phyloP scores from a whole-genome alignment of 2,888 invertebrate genomes.

The Macrosiphum euphorbiae region DNA sequence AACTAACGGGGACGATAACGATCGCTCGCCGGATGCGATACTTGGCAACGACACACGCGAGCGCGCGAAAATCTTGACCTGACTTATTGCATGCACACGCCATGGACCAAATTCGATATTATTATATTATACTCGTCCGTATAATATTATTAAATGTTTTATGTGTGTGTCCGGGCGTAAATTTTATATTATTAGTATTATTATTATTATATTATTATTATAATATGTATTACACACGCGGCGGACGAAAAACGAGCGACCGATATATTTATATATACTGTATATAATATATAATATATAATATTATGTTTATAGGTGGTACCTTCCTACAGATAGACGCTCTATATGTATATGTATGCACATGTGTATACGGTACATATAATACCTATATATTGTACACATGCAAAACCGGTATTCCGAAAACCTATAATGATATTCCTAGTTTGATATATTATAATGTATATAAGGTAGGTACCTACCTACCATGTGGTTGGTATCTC shows the following conservation, averaged over 20 bases:
- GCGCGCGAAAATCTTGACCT: slow-evolving; percentile 43
- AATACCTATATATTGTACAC: not conserved
- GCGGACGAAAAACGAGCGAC: not conserved
- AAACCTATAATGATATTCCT: slow-evolving; percentile 28
- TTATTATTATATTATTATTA: not conserved
- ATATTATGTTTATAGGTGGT: not conserved
- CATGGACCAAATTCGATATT: slow-evolving; percentile 15
- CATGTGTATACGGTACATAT: not conserved
- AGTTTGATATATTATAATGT: not conserved
- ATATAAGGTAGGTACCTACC: not conserved
- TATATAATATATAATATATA: not conserved
- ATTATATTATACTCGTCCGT: not conserved
- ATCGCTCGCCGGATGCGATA: slow-evolving; percentile 5
- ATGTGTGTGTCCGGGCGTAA: not conserved
- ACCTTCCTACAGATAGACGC: not conserved
- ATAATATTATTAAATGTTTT: not conserved
- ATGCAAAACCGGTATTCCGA: slow-evolving; percentile 34
- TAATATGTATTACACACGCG: not conserved
- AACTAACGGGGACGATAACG: slow-evolving; percentile 41
- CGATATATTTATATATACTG: not conserved
- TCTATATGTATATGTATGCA: not conserved
- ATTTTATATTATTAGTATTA: not conserved
- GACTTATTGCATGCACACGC: not conserved
- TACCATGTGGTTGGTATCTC: not conserved
- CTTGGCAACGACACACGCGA: slow-evolving; percentile 40